Evolutionary conservation across 2,888 invertebrate genomes (phyloP).

Genomic region (Clivina fossor): DNA sequence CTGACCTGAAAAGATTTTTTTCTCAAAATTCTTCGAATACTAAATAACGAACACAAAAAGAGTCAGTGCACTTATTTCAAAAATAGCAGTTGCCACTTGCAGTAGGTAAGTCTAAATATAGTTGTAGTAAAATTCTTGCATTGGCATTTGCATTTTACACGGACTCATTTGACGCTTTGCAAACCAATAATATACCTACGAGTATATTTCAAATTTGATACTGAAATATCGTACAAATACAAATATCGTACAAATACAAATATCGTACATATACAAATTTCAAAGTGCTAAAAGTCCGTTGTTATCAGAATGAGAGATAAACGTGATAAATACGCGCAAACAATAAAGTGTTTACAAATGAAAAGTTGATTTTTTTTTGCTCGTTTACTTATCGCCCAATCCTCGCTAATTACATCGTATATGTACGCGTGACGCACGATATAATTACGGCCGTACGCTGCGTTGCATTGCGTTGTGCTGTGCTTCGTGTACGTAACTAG

Average conservation of each 20-base stretch:
- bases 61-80: no score
- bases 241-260: constrained; percentile 5
- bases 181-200: background rate
- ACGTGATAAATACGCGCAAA: constrained; percentile 3
- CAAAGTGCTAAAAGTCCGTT: constrained; percentile 6
- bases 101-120: constrained; percentile 10
- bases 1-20: no score
- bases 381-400: constrained; percentile 27
- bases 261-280: constrained; percentile 7
- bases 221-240: background rate
- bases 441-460: constrained; percentile 19
- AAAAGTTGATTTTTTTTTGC: constrained; percentile 7
- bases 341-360: background rate
- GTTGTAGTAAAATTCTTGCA: no score
- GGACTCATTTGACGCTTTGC: background rate
- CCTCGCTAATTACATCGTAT: constrained; percentile 25
- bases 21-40: no score
- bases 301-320: constrained; percentile 8
- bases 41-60: no score
- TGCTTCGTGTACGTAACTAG: constrained; percentile 17
- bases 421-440: constrained; percentile 24
- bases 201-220: background rate
- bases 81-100: background rate
- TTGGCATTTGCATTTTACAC: background rate
- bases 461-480: no score